Conservation (phyloP, 2,797 vertebrate species). For the Orestias chungarensis region DNA sequence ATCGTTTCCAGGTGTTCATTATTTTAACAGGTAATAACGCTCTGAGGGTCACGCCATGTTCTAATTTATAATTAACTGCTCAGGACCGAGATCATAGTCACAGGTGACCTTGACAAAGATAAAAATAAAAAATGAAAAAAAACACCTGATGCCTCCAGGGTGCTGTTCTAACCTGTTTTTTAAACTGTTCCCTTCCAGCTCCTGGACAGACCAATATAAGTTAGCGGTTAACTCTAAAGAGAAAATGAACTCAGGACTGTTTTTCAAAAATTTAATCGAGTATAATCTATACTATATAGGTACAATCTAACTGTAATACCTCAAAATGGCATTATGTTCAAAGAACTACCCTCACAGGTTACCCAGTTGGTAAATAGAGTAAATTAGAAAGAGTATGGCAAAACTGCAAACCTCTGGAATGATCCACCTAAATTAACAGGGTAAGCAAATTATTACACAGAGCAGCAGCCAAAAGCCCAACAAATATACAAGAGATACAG, state of each 20-base stretch:
- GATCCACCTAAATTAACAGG: background rate
- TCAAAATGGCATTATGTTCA: background rate
- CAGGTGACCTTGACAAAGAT: slow-evolving; percentile 53
- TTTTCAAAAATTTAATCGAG: background rate
- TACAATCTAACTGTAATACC: background rate
- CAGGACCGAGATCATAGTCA: slow-evolving; percentile 58
- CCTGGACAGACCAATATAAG: background rate
- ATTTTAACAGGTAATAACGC: slow-evolving; percentile 63
- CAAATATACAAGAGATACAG: background rate
- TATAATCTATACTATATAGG: background rate
- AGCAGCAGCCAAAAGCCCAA: background rate
- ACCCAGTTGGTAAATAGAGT: background rate
- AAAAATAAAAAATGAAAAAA: no score
- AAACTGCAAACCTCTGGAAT: background rate
- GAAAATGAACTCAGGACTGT: background rate
- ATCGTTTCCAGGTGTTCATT: slow-evolving; percentile 71
- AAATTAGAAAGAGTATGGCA: background rate
- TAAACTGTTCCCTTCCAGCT: slow-evolving; percentile 16
- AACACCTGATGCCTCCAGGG: slow-evolving; percentile 38
- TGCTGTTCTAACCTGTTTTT: slow-evolving; percentile 36
- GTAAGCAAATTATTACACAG: background rate
- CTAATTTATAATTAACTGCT: slow-evolving; percentile 75
- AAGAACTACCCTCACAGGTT: background rate
- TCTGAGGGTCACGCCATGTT: slow-evolving; percentile 61
- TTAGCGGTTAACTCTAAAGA: background rate